Evolutionary conservation across 2,113 vertebrate species (phyloP).

Genomic region (Anas platyrhynchos): DNA sequence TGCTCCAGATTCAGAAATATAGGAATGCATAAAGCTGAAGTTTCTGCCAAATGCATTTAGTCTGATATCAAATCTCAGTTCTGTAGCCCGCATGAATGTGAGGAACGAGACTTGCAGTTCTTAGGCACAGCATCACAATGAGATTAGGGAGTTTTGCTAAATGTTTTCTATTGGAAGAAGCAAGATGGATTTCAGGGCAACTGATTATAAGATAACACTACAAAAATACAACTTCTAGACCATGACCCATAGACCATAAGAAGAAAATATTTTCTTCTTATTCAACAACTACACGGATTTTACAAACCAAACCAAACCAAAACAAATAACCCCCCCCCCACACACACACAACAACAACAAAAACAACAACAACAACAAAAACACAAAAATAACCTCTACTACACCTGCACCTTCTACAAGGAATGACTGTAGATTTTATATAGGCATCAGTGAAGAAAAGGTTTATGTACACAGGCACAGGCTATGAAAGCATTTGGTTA

Average conservation of each 20-base stretch:
- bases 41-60: not conserved
- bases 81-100: not conserved
- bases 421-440: accelerated
- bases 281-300: not conserved
- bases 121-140: not conserved
- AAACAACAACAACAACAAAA: no score
- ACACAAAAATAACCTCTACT: no score
- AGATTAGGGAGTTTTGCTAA: not conserved
- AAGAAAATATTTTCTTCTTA: not conserved
- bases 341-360: no score
- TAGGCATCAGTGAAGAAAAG: not conserved
- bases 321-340: no score
- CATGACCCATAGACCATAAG: no score
- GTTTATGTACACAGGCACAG: not conserved
- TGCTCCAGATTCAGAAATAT: not conserved
- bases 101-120: not conserved
- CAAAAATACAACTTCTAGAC: not conserved
- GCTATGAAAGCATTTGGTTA: not conserved
- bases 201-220: not conserved
- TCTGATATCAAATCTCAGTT: not conserved
- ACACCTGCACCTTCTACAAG: not conserved
- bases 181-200: not conserved
- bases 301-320: no score
- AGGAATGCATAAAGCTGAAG: not conserved
- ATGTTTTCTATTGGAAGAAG: not conserved